Evolutionary conservation across 2,113 vertebrate genomes (phyloP).

Genomic region (Urocynchramus pylzowi): DNA sequence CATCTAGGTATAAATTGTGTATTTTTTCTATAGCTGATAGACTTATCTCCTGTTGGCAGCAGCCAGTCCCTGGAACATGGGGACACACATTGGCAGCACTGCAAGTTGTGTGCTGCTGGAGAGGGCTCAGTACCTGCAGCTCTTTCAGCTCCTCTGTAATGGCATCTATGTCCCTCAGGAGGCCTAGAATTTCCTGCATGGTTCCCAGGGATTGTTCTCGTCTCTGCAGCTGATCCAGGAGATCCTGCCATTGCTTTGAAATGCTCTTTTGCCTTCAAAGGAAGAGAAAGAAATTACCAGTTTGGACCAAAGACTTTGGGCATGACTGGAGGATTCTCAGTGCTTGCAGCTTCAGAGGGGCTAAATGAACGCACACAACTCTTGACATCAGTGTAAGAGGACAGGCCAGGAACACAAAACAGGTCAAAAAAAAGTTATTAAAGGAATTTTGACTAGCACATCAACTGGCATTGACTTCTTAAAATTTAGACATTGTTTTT

Average conservation of each 20-base stretch:
- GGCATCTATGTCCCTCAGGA: slow-evolving; percentile 78
- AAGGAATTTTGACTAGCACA: neutral
- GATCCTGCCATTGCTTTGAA: slow-evolving; percentile 74
- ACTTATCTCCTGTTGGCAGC: neutral
- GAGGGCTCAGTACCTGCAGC: slow-evolving; percentile 74
- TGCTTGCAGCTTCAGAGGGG: neutral
- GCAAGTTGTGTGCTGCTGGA: neutral
- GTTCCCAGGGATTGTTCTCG: slow-evolving; percentile 63
- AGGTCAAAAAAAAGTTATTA: neutral
- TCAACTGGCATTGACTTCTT: neutral
- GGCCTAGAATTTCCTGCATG: slow-evolving; percentile 67
- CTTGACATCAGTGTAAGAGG: neutral
- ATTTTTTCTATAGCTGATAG: neutral
- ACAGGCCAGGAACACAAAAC: neutral
- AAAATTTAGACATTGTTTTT: neutral
- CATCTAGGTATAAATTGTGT: neutral
- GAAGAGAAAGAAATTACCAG: neutral
- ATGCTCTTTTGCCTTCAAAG: slow-evolving; percentile 73
- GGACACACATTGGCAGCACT: neutral
- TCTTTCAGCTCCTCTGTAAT: slow-evolving; percentile 78
- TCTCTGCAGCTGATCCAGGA: slow-evolving; percentile 77
- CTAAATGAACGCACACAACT: neutral
- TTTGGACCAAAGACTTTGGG: neutral
- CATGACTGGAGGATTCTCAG: neutral
- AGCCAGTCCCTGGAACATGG: neutral